A percentile compares a stretch with the other conserved stretches of the same genome.
Evolutionary conservation across 2,888 invertebrate species (phyloP).

Genomic region (Dolomedes plantarius): DNA sequence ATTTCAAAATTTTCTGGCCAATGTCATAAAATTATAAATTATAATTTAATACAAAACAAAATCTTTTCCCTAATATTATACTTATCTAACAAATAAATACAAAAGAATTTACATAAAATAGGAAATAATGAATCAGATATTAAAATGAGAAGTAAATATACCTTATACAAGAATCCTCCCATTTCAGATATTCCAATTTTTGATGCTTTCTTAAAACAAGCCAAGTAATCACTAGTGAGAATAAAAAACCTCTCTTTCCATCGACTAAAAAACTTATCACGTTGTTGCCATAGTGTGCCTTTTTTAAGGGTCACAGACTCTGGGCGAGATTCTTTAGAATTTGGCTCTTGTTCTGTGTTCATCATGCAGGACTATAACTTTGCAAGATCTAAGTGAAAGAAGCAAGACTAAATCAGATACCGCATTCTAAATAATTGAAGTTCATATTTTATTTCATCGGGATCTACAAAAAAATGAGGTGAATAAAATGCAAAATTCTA

Average conservation of each 20-base stretch:
- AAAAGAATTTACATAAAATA: no score
- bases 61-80: no score
- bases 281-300: conserved; percentile 74
- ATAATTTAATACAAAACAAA: no score
- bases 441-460: not conserved
- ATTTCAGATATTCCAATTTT: conserved; percentile 74
- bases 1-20: no score
- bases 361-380: conserved; percentile 49
- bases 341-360: conserved; percentile 46
- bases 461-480: not conserved
- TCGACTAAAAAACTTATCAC: conserved; percentile 73
- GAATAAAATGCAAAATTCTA: no score
- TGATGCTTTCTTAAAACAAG: conserved; percentile 74
- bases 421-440: not conserved
- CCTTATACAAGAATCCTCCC: conserved; percentile 74
- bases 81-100: no score
- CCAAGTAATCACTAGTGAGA: conserved; percentile 73
- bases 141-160: conserved; percentile 28
- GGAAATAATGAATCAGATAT: no score
- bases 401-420: not conserved
- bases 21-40: no score
- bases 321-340: conserved; percentile 56
- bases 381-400: conserved; percentile 29
- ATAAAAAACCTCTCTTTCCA: conserved; percentile 74
- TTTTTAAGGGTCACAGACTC: conserved; percentile 73